Base-by-base conservation (phyloP, 2,888 invertebrate genomes). In the Thelaira solivaga region DNA sequence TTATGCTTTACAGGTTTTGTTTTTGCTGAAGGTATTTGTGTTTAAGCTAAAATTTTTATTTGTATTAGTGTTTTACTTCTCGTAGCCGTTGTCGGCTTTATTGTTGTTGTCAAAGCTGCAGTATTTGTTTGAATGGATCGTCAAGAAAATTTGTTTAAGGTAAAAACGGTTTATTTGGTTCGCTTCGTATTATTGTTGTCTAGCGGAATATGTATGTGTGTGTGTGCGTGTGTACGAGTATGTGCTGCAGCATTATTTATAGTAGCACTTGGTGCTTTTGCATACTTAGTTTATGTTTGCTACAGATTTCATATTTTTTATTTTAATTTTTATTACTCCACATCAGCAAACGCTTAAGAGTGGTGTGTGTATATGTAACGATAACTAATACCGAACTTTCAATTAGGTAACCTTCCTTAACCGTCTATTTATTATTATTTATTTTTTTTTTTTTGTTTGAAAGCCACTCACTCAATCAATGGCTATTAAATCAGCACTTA, bases 1-100 rank as follows among this genome's bases (percentile, higher is more conserved):
- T 78, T 74, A 69, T 71, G 39, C 65, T 64, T 43, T 61, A 67
- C 71, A 36, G 45, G 79, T 72, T 72, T 67, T 16, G n/a, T n/a
- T n/a, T n/a, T 43, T 67, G 16, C 61, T 74, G 51, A 61, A 53
- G 67, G 4, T 61, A 13, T 24, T 10, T 26, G 8, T 41, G 43
- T 10, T 13, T 36, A n/a, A 16, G 24, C 41, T 22, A 13, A 22
- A 13, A 24, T 39, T 43, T 29, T 4, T 49, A 18, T 16, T 49
- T 29, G 34, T 47, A 24, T 62, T 62, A 3, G 43, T 55, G 1
- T 26, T 16, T 26, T 45, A 26, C 18, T 39, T 64, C 16, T 13
- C 1, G n/a, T n/a, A 2, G 4, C 20, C 11, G 0, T 45, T 22
- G 10, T 24, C 16, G 22, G 10, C 18, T 20, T 36, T 34, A 29